Conservation (phyloP, 2,888 invertebrate species). For the Monopis laevigella region DNA sequence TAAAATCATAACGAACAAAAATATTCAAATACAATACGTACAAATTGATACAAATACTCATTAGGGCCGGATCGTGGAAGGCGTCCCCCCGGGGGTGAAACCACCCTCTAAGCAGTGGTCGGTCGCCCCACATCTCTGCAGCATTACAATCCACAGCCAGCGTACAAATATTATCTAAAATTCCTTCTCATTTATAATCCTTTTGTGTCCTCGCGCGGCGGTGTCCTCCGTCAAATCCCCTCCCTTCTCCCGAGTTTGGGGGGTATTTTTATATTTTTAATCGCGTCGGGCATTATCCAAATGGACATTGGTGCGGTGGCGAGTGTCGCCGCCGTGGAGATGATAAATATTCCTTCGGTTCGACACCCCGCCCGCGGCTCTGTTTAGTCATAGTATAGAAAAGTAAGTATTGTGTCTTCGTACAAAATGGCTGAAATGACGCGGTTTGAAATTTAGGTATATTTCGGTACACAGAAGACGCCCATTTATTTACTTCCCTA, state of each 20-base stretch:
- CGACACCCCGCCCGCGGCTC: slow-evolving; percentile 43
- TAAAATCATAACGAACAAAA: slow-evolving; percentile 65
- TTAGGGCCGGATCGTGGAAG: slow-evolving; percentile 56
- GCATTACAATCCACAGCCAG: slow-evolving; percentile 66
- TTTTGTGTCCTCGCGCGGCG: slow-evolving; percentile 65
- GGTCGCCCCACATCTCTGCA: slow-evolving; percentile 36
- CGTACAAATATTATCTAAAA: slow-evolving; percentile 69
- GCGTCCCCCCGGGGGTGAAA: slow-evolving; percentile 29
- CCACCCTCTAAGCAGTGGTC: slow-evolving; percentile 12
- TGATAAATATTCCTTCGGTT: slow-evolving; percentile 67
- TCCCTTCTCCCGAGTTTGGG: slow-evolving; percentile 30
- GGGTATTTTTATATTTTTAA: slow-evolving; percentile 69
- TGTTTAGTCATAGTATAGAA: too few species aligned
- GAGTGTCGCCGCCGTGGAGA: slow-evolving; percentile 59
- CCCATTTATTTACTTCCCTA: too few species aligned
- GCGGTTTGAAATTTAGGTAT: too few species aligned
- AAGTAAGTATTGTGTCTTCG: too few species aligned
- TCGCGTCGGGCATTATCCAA: slow-evolving; percentile 68
- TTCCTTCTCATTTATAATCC: slow-evolving; percentile 70
- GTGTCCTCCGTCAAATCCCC: slow-evolving; percentile 61
- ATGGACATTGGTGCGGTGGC: slow-evolving; percentile 62
- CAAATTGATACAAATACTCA: slow-evolving; percentile 69
- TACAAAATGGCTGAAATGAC: too few species aligned
- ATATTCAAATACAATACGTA: slow-evolving; percentile 66
- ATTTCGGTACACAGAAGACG: too few species aligned